Evolutionary conservation across 2,888 invertebrate genomes (phyloP), one percentile per base, ranked within the genome.

Genomic region (Drosophila fungiperda): DNA sequence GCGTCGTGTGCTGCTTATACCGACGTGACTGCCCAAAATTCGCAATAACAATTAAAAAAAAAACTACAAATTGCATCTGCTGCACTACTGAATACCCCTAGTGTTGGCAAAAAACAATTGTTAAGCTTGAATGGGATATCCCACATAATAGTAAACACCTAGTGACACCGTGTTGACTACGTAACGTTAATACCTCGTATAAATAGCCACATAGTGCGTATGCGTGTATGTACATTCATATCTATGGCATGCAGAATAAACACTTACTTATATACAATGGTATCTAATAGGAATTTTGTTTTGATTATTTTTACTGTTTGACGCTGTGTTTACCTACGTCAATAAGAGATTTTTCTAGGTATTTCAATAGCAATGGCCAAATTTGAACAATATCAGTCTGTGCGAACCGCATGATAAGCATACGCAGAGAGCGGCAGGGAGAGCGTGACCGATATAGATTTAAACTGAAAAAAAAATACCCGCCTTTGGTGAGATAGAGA

Each of bases 311-410:
- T 65, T 57, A 61, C 52, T 68, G 26, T 60, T 71, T 60, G 29
- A 11, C 36, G 55, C 17, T 53, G n/a, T 80, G 71, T 78, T 76
- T 76, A 78, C 68, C 58, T 72, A 79, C 84, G 84, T 89, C 89
- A 87, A 87, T 87, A 61, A 73, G 65, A 80, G 65, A 80, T 83
- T 83, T 80, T 73, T 80, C 61, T 58, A 50, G 60, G 68, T 52
- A 72, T 77, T 71, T 62, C 49, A 38, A 73, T 52, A 6, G 38
- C 32, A 67, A 59, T 59, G 67, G 63, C 40, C 63, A 72, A 76
- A 68, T 49, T 45, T 61, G 50, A 38, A 68, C 78, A 81, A 80
- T 80, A 80, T 82, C 80, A 82, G 80, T 80, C 80, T 72, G 69
- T 12, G 23, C 12, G 76, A 82, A 71, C 69, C 76, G 54, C 76